phyloP scores from a whole-genome alignment of 2,888 invertebrate genomes.

The Mayetiola destructor region DNA sequence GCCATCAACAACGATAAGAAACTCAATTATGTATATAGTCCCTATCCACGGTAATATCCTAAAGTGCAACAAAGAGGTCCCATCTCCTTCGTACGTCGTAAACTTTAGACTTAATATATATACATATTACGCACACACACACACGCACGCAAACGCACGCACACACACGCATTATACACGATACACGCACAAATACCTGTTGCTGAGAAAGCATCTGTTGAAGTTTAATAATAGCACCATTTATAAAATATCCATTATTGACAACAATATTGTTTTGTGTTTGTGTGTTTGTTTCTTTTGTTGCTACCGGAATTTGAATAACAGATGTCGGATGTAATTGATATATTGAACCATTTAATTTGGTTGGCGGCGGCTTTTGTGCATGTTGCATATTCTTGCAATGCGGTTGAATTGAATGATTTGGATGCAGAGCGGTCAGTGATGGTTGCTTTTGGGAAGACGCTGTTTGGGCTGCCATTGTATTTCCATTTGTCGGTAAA shows the following conservation, averaged over 20 bases:
- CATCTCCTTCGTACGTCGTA: too few species aligned
- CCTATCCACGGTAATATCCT: too few species aligned
- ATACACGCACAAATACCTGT: too few species aligned
- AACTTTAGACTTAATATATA: too few species aligned
- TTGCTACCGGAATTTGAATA: constrained; percentile 45
- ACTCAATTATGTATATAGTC: too few species aligned
- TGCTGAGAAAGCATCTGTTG: constrained; percentile 22
- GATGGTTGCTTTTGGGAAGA: constrained; percentile 23
- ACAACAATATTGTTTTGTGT: constrained; percentile 18
- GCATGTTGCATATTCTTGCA: constrained; percentile 17
- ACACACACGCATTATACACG: too few species aligned
- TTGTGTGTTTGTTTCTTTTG: constrained; percentile 39
- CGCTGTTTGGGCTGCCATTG: constrained; percentile 26
- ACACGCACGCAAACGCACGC: too few species aligned
- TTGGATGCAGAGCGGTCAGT: constrained; percentile 21
- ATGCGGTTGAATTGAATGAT: constrained; percentile 17
- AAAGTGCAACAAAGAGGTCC: too few species aligned
- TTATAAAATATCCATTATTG: constrained; percentile 18
- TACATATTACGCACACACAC: too few species aligned
- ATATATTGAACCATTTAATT: constrained; percentile 13
- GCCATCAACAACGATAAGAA: too few species aligned
- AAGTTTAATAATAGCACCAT: constrained; percentile 33
- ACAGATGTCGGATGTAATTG: constrained; percentile 27
- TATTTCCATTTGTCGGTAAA: constrained; percentile 32
- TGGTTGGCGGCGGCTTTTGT: constrained; percentile 14